Conservation (phyloP, 2,113 vertebrate species). For the Scalopus aquaticus region DNA sequence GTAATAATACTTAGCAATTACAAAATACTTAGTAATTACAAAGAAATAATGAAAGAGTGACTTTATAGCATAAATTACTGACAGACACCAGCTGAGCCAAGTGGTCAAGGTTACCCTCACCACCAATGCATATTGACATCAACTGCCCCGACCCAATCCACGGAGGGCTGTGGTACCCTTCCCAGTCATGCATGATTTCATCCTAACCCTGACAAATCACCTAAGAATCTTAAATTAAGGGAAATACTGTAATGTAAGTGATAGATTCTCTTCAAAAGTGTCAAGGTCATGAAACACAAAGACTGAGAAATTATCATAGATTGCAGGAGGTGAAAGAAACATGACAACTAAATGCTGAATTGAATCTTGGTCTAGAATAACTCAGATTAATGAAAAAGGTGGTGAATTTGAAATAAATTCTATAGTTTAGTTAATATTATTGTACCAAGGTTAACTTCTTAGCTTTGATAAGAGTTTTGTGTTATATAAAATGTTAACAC, state of each 20-base stretch:
- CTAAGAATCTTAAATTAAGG: not conserved
- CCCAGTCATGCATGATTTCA: not conserved
- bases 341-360: not conserved
- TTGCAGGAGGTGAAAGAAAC: not conserved
- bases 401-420: too few species aligned
- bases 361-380: not conserved
- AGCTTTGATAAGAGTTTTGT: not conserved
- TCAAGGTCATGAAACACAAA: not conserved
- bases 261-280: not conserved
- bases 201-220: not conserved
- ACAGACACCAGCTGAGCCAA: not conserved
- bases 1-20: constrained; percentile 1
- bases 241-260: not conserved
- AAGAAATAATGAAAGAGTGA: not conserved
- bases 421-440: not conserved
- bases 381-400: not conserved
- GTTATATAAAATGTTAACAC: not conserved
- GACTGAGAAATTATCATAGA: not conserved
- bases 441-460: not conserved
- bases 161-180: not conserved
- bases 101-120: not conserved
- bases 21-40: not conserved
- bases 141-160: too few species aligned
- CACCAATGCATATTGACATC: not conserved
- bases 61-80: not conserved